phyloP scores from a whole-genome alignment of 2,797 vertebrate species.

The Allobates femoralis region DNA sequence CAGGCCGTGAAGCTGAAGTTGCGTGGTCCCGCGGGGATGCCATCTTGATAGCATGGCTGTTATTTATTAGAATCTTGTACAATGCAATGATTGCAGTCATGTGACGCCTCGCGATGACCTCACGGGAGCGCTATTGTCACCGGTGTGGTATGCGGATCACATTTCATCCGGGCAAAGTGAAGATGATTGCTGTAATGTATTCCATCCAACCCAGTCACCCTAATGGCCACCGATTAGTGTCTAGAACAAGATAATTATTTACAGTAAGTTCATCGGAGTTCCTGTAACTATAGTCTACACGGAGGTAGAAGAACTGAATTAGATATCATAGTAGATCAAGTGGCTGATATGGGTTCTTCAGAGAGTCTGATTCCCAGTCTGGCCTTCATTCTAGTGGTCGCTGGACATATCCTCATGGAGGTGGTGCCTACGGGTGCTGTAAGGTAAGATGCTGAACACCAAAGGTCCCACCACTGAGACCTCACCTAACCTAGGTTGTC shows the following conservation, averaged over 20 bases:
- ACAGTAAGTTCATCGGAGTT: neutral
- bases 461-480: no score
- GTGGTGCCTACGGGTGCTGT: no score
- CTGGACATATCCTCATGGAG: no score
- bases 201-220: constrained; percentile 42
- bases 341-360: no score
- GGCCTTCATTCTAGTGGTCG: no score
- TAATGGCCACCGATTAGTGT: constrained; percentile 9
- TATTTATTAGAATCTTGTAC: constrained; percentile 53
- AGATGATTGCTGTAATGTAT: constrained; percentile 46
- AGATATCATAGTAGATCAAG: no score
- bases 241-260: neutral
- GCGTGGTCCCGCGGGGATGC: neutral
- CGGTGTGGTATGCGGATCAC: constrained; percentile 45
- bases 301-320: neutral
- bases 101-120: constrained; percentile 39
- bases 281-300: neutral
- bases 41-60: constrained; percentile 55
- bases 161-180: constrained; percentile 40
- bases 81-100: constrained; percentile 25
- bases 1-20: constrained; percentile 19
- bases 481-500: no score
- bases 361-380: no score
- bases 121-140: constrained; percentile 27
- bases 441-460: no score